Evolutionary conservation across 37 sponge, comb jelly and placozoan genomes (phyloP).

Genomic region (Cliona cf. orientalis): DNA sequence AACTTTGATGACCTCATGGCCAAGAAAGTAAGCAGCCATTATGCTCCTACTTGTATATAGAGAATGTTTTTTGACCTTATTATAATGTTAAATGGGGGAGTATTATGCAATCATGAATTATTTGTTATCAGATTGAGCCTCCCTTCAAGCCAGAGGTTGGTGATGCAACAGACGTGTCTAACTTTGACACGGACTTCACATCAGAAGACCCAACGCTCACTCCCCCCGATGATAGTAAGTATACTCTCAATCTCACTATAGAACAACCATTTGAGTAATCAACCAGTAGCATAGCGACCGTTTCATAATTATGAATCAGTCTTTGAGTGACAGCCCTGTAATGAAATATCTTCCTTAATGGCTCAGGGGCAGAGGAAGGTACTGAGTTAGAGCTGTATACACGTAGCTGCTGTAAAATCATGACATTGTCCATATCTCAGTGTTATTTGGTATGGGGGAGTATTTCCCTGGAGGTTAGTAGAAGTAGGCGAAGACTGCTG

Average conservation of each 20-base stretch:
- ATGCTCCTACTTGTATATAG: slow-evolving; percentile 4
- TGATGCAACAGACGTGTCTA: slow-evolving; percentile 64
- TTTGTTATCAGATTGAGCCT: slow-evolving; percentile 76
- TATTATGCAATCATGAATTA: neutral
- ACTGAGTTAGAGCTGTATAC: no score
- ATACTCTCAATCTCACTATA: neutral
- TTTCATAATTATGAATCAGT: no score
- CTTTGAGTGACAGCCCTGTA: no score
- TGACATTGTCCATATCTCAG: no score
- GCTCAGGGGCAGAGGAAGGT: no score
- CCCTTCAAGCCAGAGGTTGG: slow-evolving; percentile 89
- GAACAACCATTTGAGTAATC: no score
- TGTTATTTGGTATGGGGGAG: no score
- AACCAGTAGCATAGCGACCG: no score
- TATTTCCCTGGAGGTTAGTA: no score
- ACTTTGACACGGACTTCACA: slow-evolving; percentile 95
- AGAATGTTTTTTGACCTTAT: neutral
- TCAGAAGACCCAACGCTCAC: slow-evolving; percentile 83
- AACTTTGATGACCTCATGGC: slow-evolving; percentile 88
- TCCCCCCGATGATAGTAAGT: slow-evolving; percentile 83
- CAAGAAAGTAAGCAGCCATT: slow-evolving; percentile 53
- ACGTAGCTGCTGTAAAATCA: no score
- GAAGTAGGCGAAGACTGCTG: no score
- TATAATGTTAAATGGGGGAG: neutral
- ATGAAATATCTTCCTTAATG: no score